Evolutionary conservation across 1,140 invertebrate species (phyloP).

Genomic region (Brachionus angularis): DNA sequence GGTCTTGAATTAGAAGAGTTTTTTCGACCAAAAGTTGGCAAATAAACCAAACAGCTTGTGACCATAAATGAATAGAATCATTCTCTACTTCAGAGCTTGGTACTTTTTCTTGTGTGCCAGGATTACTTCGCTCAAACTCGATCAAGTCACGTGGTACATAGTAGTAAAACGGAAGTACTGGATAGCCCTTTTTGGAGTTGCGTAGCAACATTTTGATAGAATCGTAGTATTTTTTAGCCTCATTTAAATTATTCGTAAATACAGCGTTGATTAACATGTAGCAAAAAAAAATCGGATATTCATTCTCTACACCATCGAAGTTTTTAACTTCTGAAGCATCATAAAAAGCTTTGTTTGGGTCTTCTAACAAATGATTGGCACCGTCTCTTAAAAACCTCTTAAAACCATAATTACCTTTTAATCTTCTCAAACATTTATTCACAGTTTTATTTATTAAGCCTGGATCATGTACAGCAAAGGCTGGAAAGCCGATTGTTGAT

Average conservation of each 20-base stretch:
- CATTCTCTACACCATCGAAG: constrained; percentile 92
- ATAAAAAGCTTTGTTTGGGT: constrained; percentile 70
- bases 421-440: constrained; percentile 73
- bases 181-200: constrained; percentile 48
- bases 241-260: constrained; percentile 71
- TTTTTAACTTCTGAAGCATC: constrained; percentile 71
- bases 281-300: constrained; percentile 94
- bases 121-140: constrained; percentile 69
- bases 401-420: constrained; percentile 85
- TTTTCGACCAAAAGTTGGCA: constrained; percentile 70
- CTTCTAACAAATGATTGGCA: constrained; percentile 81
- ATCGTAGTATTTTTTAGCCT: constrained; percentile 84
- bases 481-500: constrained; percentile 89
- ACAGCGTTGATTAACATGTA: constrained; percentile 84
- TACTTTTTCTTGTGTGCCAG: constrained; percentile 66
- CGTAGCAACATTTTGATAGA: constrained; percentile 63
- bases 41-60: constrained; percentile 89
- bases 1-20: constrained; percentile 38
- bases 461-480: constrained; percentile 90
- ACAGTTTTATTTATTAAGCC: constrained; percentile 78
- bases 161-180: constrained; percentile 43
- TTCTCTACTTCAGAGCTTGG: constrained; percentile 64
- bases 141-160: constrained; percentile 77
- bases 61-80: constrained; percentile 67
- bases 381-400: constrained; percentile 93